A percentile compares a stretch with the other conserved stretches of the same genome.
phyloP scores from a whole-genome alignment of 2,113 vertebrate genomes.

The Struthidea cinerea region DNA sequence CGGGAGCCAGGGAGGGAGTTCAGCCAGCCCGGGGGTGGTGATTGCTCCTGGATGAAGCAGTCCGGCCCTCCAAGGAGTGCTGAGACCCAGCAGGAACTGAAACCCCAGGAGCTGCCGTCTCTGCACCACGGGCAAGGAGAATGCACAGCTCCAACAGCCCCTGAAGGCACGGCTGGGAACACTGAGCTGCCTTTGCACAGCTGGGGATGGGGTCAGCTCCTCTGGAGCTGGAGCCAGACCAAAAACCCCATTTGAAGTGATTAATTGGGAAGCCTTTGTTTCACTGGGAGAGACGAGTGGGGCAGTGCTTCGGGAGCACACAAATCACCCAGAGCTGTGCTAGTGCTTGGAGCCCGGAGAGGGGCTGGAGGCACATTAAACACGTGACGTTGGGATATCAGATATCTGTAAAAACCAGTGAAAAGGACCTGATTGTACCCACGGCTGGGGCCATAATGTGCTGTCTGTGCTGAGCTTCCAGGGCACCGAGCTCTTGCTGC shows the following conservation, averaged over 20 bases:
- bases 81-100: neutral
- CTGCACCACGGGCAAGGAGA: rapidly evolving
- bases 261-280: neutral
- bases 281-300: neutral
- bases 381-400: neutral
- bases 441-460: neutral
- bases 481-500: neutral
- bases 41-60: neutral
- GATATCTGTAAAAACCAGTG: neutral
- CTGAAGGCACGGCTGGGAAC: neutral
- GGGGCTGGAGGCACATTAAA: neutral
- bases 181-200: neutral
- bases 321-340: neutral
- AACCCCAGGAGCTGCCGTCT: rapidly evolving
- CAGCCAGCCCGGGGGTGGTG: neutral
- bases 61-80: neutral
- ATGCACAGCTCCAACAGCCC: neutral
- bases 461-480: neutral
- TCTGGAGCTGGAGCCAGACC: neutral
- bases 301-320: neutral
- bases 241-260: neutral
- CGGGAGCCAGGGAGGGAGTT: neutral
- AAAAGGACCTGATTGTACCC: neutral
- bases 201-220: neutral
- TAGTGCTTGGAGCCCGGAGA: neutral